Base-by-base conservation (phyloP, 1,140 invertebrate genomes). In the Apis mellifera region DNA sequence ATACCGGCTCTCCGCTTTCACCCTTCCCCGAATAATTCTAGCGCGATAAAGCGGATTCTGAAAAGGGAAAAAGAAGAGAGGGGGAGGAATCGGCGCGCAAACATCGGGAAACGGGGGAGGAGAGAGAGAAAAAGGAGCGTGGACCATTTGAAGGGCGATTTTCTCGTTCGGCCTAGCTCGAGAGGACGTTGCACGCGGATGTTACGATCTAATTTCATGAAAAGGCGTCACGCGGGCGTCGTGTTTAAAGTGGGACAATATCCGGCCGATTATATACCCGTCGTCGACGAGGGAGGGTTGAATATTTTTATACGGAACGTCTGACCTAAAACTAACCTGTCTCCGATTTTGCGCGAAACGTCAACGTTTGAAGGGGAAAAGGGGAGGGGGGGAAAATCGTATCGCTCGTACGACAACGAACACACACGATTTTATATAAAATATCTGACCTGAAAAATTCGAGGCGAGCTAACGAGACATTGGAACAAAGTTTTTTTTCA, bases 241-340 rank as follows among this genome's bases (percentile, higher is more conserved):
- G 50, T 54, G 75, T 86, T 79, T 75, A 87, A 79, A 86, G 76
- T 80, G 55, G 84, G 75, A 87, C 86, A 42, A 86, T 76, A 62
- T 26, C 79, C 70, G 74, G 74, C 72, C 80, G 79, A 69, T 70
- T 76, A 57, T 76, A 57, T 3, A n/a, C n/a, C 32, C 23, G 69
- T 42, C 70, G 48, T 32, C 32, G 54, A 11, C 59, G 32, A 0
- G 32, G 32, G 4, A 42, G 26, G 59, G 57, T n/a, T 77, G 68
- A 86, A 78, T 84, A 86, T 84, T 87, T 87, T 84, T 82, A n/a
- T n/a, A 82, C 78, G 62, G 32, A 84, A 87, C 78, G 86, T 84
- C 85, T 81, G 86, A 87, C 85, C 82, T 81, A 68, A 86, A 87
- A 81, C 77, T 69, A 65, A 86, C 82, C 78, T 64, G 64, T 74